Conservation (phyloP, 1,140 invertebrate species). For the Paralvinella palmiformis region DNA sequence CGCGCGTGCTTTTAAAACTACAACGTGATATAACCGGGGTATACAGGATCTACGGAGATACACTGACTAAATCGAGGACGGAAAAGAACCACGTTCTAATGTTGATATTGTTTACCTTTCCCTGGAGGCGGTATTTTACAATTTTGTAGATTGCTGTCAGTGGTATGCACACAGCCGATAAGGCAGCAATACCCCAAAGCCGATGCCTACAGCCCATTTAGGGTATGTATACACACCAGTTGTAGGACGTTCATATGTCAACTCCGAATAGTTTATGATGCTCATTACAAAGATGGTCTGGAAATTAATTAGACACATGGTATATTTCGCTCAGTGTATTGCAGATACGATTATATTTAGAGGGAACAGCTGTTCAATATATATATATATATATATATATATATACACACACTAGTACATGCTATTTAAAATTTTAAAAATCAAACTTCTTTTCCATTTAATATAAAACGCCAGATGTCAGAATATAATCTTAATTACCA, state of each 20-base stretch:
- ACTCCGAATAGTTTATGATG: conserved; percentile 54
- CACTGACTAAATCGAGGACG: not conserved
- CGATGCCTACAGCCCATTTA: conserved; percentile 15
- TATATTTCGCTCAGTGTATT: not conserved
- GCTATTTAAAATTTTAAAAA: no score
- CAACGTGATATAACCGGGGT: not conserved
- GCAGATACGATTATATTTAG: no score
- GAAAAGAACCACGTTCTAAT: no score
- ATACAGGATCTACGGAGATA: not conserved
- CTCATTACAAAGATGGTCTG: conserved; percentile 60
- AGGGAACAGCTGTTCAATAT: no score
- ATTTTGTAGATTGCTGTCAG: conserved; percentile 52
- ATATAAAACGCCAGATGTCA: not conserved
- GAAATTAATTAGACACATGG: not conserved
- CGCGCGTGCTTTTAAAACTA: not conserved
- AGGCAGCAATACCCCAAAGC: conserved; percentile 7
- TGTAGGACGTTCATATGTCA: conserved; percentile 53
- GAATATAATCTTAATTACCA: conserved; percentile 48
- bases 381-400: no score
- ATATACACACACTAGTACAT: no score
- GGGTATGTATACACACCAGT: conserved; percentile 30
- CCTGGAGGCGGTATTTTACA: not conserved
- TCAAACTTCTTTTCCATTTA: no score
- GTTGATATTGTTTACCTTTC: not conserved
- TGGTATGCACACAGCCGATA: conserved; percentile 8